A percentile compares a stretch with the other conserved stretches of the same genome.
These are phyloP conservation scores for Calosoma granatense DNA, from an alignment of 1,140 invertebrate species.

Conservation along the genomic window DNA sequence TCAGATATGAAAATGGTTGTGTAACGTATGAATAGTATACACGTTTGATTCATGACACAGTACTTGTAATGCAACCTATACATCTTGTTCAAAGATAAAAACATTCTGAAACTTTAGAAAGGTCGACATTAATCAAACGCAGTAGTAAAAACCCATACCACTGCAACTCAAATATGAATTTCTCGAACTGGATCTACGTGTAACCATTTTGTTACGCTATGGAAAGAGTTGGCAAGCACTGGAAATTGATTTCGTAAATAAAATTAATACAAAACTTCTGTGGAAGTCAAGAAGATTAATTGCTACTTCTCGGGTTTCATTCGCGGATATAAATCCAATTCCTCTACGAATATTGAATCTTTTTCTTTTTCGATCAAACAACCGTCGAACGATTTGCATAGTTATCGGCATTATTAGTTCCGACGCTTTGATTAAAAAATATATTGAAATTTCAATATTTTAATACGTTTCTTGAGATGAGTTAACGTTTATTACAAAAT, in stretches of 20 bases:
- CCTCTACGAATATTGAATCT: too few relatives aligned
- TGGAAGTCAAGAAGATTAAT: not conserved
- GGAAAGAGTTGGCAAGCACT: not conserved
- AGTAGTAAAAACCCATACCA: not conserved
- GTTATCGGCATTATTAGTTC: not conserved
- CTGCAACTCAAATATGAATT: not conserved
- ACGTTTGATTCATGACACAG: too few relatives aligned
- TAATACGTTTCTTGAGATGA: too few relatives aligned
- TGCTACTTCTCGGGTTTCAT: not conserved
- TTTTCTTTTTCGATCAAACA: not conserved
- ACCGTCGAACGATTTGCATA: not conserved
- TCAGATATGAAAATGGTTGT: too few relatives aligned
- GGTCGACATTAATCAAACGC: not conserved
- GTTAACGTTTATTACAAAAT: too few relatives aligned
- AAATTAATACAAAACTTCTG: slow-evolving; percentile 9
- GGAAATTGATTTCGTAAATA: slow-evolving; percentile 3
- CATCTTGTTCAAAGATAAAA: not conserved
- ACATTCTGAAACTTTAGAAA: not conserved
- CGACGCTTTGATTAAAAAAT: not conserved
- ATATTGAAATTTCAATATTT: not conserved
- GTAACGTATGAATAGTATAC: too few relatives aligned
- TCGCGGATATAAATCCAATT: not conserved
- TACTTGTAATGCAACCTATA: not conserved
- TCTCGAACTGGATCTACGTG: not conserved
- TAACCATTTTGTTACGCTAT: too few relatives aligned